A percentile compares a stretch with the other conserved stretches of the same genome.
phyloP scores from a whole-genome alignment of 2,888 invertebrate species.

The Lasioglossum pauxillum region DNA sequence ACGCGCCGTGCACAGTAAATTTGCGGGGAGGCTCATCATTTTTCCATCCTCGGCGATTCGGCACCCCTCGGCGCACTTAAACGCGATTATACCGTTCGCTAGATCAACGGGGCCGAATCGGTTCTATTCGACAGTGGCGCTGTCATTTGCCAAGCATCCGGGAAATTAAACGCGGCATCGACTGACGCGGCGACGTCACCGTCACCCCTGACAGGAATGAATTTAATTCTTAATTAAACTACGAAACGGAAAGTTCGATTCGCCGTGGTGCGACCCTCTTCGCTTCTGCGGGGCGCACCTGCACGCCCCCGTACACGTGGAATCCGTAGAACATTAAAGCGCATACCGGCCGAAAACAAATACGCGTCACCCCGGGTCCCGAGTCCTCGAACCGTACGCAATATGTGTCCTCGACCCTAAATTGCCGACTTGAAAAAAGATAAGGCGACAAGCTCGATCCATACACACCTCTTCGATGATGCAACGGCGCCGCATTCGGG shows the following conservation, averaged over 20 bases:
- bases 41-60: background rate
- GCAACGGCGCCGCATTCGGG: constrained; percentile 53
- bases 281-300: constrained; percentile 75
- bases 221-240: constrained; percentile 80
- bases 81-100: constrained; percentile 43
- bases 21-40: background rate
- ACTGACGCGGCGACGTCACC: background rate
- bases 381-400: constrained; percentile 61
- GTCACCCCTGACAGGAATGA: constrained; percentile 32
- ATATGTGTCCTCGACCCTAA: constrained; percentile 71
- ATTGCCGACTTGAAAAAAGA: constrained; percentile 73
- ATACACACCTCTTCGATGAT: constrained; percentile 63
- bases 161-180: constrained; percentile 31
- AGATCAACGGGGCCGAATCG: background rate
- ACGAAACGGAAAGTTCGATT: constrained; percentile 70
- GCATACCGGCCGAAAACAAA: constrained; percentile 77
- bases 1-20: background rate
- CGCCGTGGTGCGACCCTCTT: constrained; percentile 71
- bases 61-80: constrained; percentile 13
- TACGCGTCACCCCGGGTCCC: constrained; percentile 67
- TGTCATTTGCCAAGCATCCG: constrained; percentile 31
- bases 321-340: constrained; percentile 76
- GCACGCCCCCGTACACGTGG: constrained; percentile 70
- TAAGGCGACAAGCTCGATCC: constrained; percentile 71
- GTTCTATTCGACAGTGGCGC: background rate